Base-by-base conservation (phyloP, 2,888 invertebrate species). In the Pristionchus maxplancki region DNA sequence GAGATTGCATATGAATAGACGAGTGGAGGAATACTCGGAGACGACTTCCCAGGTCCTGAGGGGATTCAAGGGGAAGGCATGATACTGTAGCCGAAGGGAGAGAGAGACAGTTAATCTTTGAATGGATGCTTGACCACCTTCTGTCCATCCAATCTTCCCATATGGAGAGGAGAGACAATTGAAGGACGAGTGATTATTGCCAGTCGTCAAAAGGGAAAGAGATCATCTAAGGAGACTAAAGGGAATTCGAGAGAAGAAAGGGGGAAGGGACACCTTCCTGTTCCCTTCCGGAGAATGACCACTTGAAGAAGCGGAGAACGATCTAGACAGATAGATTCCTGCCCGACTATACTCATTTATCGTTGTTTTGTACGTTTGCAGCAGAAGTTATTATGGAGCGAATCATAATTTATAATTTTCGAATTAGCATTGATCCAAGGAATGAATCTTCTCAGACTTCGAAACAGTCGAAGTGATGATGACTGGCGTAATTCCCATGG, bases 161-260 rank as follows among this genome's bases (percentile, higher is more conserved):
- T 78, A 78, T 78, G 78, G 78, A 78, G 78, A n/a, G 44, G 71
- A 71, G 71, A 78, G n/a, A 44, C 78, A 78, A 78, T 78, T 78
- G 44, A 28, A 71, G 37, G 71, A 28, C 13, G 44, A 48, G n/a
- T 48, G 40, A 78, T 44, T 78, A 78, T 78, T 78, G 78, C 48
- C 78, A 78, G 44, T 78, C 78, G 78, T 44, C 71, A 71, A 71
- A 71, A 17, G 37, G 31, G 44, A 78, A 31, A 40, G 44, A 81
- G 81, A 81, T 81, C 81, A 44, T 81, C 81, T 81, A n/a, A 81
- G 81, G 37, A 40, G 81, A 50, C 17, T 15, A 34, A 34, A 71
- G 37, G 20, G 71, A 71, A 71, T 34, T 34, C 31, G 34, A 71
- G 24, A 34, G 31, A 71, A 34, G 34, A 31, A 81, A 15, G 11